Evolutionary conservation across 2,797 vertebrate genomes (phyloP), one percentile per base, ranked within the genome.

Genomic region (Gymnoscopelus braueri): DNA sequence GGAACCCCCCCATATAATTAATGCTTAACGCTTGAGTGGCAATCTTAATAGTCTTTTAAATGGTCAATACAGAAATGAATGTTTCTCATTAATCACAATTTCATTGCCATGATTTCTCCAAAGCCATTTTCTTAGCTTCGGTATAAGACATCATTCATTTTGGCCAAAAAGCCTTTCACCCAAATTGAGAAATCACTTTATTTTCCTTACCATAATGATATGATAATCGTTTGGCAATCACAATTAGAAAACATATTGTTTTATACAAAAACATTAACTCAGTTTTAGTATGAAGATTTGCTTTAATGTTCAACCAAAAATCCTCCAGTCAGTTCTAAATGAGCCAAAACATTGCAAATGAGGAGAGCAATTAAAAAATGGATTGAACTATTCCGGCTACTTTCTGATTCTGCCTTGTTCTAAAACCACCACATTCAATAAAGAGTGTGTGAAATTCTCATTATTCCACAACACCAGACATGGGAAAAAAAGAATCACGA

Each of bases 11-110:
- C 71, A 90, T 84, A 87, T 93, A 92, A 93, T 93, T 91, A 91
- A 92, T 91, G 89, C 70, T 93, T 78, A 91, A 91, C 71, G 89
- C 88, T 88, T 89, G 84, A 91, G 82, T 89, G 88, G 75, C 87
- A 89, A 85, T 91, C 83, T 90, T 93, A 92, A 92, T 93, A 87
- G 92, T 82, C 84, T 91, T 92, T 91, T 91, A 89, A 88, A 87
- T 84, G 88, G 83, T 91, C 89, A 93, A 84, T 87, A 88, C 82
- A 86, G 82, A 93, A 93, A 86, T 82, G 77, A 90, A 91, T 85
- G 82, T 91, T 90, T 89, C 84, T 85, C 88, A 92, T 91, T 92
- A 91, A 91, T 92, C 82, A 88, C 67, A 85, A 80, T 79, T 77
- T 78, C 63, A 83, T 86, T 87, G 84, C 87, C 86, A 72, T 80